These are phyloP conservation scores for Timema podura DNA, from an alignment of 2,888 invertebrate genomes.

Conservation along the genomic window DNA sequence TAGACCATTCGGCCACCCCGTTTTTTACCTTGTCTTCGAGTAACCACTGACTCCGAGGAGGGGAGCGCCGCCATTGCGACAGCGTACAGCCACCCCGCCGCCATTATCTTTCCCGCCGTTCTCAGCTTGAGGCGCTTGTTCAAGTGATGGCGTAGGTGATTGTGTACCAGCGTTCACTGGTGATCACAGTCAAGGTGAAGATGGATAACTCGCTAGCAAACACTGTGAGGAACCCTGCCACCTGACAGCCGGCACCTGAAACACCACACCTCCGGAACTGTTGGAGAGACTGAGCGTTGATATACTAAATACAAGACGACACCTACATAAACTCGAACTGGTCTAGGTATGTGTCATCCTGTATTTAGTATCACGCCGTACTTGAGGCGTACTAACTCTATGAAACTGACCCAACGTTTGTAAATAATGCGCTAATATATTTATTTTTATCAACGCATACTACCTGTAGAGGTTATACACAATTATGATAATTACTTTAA, in stretches of 20 bases:
- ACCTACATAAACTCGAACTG: too few species aligned
- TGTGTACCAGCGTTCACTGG: slow-evolving; percentile 57
- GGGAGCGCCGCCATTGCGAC: slow-evolving; percentile 54
- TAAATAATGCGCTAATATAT: too few species aligned
- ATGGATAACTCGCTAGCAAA: slow-evolving; percentile 62
- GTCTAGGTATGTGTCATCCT: too few species aligned
- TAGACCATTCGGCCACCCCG: too few species aligned
- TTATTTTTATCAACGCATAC: too few species aligned
- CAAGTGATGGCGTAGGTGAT: slow-evolving; percentile 59
- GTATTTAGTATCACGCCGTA: too few species aligned
- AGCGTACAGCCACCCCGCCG: slow-evolving; percentile 56
- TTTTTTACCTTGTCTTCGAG: slow-evolving; percentile 51
- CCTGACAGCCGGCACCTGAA: slow-evolving; percentile 55
- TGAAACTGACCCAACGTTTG: too few species aligned
- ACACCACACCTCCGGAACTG: slow-evolving; percentile 7
- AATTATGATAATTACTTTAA: too few species aligned
- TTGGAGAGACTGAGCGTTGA: too few species aligned
- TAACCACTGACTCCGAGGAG: slow-evolving; percentile 61
- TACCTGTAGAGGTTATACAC: too few species aligned
- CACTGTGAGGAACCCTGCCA: slow-evolving; percentile 62
- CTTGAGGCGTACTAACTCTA: too few species aligned
- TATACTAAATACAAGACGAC: too few species aligned
- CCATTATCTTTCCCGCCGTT: slow-evolving; percentile 57
- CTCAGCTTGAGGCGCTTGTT: slow-evolving; percentile 57
- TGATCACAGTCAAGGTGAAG: slow-evolving; percentile 62